Conservation (phyloP, 2,888 invertebrate genomes). For the Cephus pygmeus region DNA sequence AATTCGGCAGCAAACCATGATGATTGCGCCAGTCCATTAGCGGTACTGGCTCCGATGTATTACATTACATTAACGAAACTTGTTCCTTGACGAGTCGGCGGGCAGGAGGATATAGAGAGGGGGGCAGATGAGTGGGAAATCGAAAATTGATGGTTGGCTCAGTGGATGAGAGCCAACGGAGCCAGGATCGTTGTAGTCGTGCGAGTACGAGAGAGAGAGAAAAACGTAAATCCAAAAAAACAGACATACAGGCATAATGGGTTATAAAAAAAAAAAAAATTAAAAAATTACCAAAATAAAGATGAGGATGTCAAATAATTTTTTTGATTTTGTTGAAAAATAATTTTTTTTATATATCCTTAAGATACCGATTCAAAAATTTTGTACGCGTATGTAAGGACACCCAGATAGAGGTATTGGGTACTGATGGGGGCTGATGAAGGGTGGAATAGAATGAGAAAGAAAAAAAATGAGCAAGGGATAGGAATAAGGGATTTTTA, state of each 20-base stretch:
- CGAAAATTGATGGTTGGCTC: conserved; percentile 1
- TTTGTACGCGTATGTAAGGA: neutral
- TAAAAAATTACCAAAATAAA: no score
- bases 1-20: conserved; percentile 37
- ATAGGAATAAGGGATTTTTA: neutral
- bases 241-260: no score
- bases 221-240: neutral
- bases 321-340: neutral
- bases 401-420: neutral
- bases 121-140: conserved; percentile 11
- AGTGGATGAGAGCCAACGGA: neutral
- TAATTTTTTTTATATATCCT: neutral
- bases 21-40: conserved; percentile 60
- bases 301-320: no score
- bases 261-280: no score
- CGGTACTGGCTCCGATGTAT: conserved; percentile 50
- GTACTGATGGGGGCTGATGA: neutral
- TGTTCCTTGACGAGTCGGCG: conserved; percentile 33
- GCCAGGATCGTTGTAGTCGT: neutral
- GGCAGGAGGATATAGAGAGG: conserved; percentile 12
- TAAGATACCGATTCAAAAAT: neutral
- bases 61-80: conserved; percentile 51
- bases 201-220: neutral
- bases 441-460: neutral
- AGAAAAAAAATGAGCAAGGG: neutral